Base-by-base conservation (phyloP, 1,140 invertebrate species). In the Pseudomyrmex concolor region DNA sequence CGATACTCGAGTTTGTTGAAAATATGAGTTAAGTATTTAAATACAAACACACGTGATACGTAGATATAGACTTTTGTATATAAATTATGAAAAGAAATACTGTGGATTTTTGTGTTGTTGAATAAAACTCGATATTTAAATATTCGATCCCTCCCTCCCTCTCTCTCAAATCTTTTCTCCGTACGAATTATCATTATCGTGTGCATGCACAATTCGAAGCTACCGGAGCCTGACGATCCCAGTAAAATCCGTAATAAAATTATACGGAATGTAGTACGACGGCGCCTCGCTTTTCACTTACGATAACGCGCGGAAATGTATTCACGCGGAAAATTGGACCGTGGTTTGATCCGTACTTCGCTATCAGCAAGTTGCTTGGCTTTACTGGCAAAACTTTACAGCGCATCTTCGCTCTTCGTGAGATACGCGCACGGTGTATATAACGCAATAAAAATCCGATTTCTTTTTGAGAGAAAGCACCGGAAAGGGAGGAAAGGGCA, bases 111-210 rank as follows among this genome's bases (percentile, higher is more conserved):
- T 88, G 84, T 88, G 84, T 71, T 64, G 48, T 77, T 85, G 63
- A 51, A 81, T 72, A 64, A 76, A 88, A 85, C 12, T 88, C 84
- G 85, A 83, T 85, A 51, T 88, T 76, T 57, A 60, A 13, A 64
- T 34, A 34, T 34, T 34, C 5, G 34, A 5, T 34, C 5, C 34
- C 34, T 34, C 34, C 34, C 34, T 34, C 34, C 7, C 34, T 34
- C 50, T 60, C 62, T 45, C 1, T 48, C 19, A 48, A n/a, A 64
- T 43, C 43, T 25, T 80, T 59, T 71, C 55, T 25, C 45, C n/a
- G 34, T 57, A 43, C 54, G 12, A 80, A 80, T 80, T 80, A 80
- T 34, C 22, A 15, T 7, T 19, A 7, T 34, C 34, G 34, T 34
- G 8, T 8, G 15, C 54, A 9, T 48, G 22, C 54, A 15, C 45